Base-by-base conservation (phyloP, 2,797 vertebrate species). In the Sebastolobus alascanus region DNA sequence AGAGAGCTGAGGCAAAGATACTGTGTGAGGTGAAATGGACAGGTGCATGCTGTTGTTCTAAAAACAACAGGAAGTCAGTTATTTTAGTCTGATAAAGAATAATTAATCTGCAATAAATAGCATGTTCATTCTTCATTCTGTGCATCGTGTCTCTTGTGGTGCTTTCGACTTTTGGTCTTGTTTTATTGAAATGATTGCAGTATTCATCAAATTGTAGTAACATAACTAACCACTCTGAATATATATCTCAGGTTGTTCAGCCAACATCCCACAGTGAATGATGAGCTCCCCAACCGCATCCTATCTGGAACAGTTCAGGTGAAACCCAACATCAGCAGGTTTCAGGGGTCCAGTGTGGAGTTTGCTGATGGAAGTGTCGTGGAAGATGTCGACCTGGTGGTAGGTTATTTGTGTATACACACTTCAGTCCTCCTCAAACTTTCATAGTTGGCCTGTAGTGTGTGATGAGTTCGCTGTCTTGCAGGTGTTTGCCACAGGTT, bases 401-500 rank as follows among this genome's bases (percentile, higher is more conserved):
- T 95, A 80, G 27, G 89, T 92, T 6, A 25, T 69, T 31, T 5
- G 11, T 77, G 25, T 55, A 6, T 4, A 35, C 22, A 74, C 40
- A 50, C 10, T 43, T 43, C 40, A 16, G 40, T 43, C 40, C 40
- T 7, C 12, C 9, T 37, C 16, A 33, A 6, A 16, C 14, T 20
- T 46, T 46, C 16, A 46, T 46, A 43, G 20, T 13, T 33, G 11
- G 1, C 1, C 25, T 25, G 25, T 25, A 25, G 25, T 25, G 25
- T 55, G n/a, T 64, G 38, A 38, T 11, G 13, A 54, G 11, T n/a
- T 2, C 0, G 6, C 8, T 63, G 20, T 80, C 60, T 79, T 85
- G 8, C 80, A 95, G 94, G 93, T 97, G 72, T 97, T 97, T 92
- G 95, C 96, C 64, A 97, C 96, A 20, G 96, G 96, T 55, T 97